Evolutionary conservation across 2,797 vertebrate species (phyloP), one percentile per base, ranked within the genome.

Genomic region (Corythornis leucogaster): DNA sequence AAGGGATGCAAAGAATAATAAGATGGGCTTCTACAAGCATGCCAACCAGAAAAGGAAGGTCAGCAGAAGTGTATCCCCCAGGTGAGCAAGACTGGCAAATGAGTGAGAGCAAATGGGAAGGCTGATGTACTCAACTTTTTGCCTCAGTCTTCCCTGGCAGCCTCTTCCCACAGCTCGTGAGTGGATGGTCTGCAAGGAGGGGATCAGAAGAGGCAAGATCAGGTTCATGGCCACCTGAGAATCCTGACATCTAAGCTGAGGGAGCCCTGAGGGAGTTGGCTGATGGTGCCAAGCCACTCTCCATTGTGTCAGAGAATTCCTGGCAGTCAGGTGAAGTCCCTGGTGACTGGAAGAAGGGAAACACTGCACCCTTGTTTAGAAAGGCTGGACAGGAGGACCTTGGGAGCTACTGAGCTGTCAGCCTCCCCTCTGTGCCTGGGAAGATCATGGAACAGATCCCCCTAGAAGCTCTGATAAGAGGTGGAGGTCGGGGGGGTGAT

Each of bases 51-150:
- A 50, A 46, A 50, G 25, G 46, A 48, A 21, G 35, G 11, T 31
- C 24, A 76, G 13, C 24, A 6, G 8, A 28, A 6, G 8, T 0
- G 0, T 14, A 8, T 8, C 8, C 30, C 1, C 4, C 14, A 5
- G 5, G 2, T 63, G 16, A 50, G 54, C 16, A 68, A 24, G 31
- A 11, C 25, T 69, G 73, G 30, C 48, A 69, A 64, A 43, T 5
- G 21, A 18, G 15, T 61, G 33, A 46, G 5, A 21, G 15, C 5
- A 9, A 21, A 17, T 4, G 7, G 71, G 33, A 62, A 61, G 43
- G 43, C 43, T 80, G 54, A 83, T 59, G 7, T n/a, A 22, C 40
- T 50, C 54, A 25, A 2, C 21, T 76, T 22, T 67, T 80, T 92
- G 14, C n/a, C 19, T 59, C 11, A 33, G 28, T 51, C 77, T 82